Base-by-base conservation (phyloP, 2,113 vertebrate genomes). In the Larimichthys polyactis region DNA sequence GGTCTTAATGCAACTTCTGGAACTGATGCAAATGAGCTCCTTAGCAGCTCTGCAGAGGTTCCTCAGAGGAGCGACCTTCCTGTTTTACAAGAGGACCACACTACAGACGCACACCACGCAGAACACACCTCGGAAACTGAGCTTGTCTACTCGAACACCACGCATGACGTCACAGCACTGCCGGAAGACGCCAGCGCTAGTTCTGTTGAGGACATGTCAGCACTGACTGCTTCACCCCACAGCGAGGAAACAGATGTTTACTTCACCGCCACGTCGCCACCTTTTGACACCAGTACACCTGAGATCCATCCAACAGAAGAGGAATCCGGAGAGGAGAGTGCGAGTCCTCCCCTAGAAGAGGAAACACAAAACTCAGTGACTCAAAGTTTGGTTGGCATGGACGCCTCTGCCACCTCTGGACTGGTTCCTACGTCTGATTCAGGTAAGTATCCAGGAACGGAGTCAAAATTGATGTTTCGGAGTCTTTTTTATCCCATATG, bases 61-160 rank as follows among this genome's bases (percentile, higher is more conserved):
- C 69, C 81, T 55, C 22, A 17, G 15, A 71, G 63, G 36, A 48
- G 17, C 1, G 80, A 81, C 3, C 59, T 78, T 17, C 71, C 82
- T 0, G 77, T 82, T 66, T 27, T 64, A 10, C 66, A 65, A 17
- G 83, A 90, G 36, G 76, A 89, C 57, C 81, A 74, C 46, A 87
- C 90, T 51, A 58, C 60, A 17, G 43, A 57, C 4, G 27, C 32
- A 36, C 36, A 36, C 36, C 75, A 59, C 17, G n/a, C 12, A 0
- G 57, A 68, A 16, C 71, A 66, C 15, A 0, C 36, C 5, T 63
- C 86, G 4, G 82, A 79, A 20, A 68, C 71, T 6, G 70, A 65
- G 3, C 60, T 63, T 1, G 17, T 63, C 49, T n/a, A 67, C 64
- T n/a, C 46, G 1, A 83, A 58, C 16, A 22, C 54, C n/a, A 76